Base-by-base conservation (phyloP, 1,140 invertebrate genomes). In the Drosophila triauraria region DNA sequence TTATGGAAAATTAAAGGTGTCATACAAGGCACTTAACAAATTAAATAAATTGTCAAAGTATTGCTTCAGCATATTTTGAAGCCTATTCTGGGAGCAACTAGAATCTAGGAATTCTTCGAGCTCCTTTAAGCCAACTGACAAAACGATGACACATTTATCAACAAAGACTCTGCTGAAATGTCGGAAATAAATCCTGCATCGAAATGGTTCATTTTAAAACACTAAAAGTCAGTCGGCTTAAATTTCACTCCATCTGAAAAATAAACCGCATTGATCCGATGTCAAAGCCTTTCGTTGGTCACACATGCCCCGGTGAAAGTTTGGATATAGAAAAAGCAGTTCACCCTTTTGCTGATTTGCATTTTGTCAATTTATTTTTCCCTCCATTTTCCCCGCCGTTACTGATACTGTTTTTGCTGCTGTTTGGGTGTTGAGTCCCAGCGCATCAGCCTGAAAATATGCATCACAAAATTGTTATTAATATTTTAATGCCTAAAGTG, bases 381-480 rank as follows among this genome's bases (percentile, higher is more conserved):
- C 25, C 23, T 30, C 40, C 32, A 15, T 40, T 48, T 51, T 44
- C 13, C 47, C 38, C 50, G 51, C 20, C 12, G 42, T 58, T 58
- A 32, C 27, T 61, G 44, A 32, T 38, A 62, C 51, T 54, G 51
- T 50, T 54, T 38, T 38, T 54, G 6, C 48, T 51, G 27, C 67
- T 68, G 50, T 65, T 70, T 69, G 57, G 58, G 9, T 58, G 23
- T 48, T 35, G 68, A 57, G 61, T 70, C 48, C 30, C 61, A 7
- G 64, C 64, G 47, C 82, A 81, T 74, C 82, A 72, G 57, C 57
- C 61, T 80, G 76, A 68, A 84, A 80, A 90, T 80, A 84, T 90
- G 80, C 74, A 80, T 57, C 68, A 84, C 65, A 64, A 80, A 88
- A 90, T 88, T 84, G 77, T 68, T 88, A 88, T 88, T 90, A 90